phyloP scores from a whole-genome alignment of 2,888 invertebrate species.

The Yponomeuta sedellus region DNA sequence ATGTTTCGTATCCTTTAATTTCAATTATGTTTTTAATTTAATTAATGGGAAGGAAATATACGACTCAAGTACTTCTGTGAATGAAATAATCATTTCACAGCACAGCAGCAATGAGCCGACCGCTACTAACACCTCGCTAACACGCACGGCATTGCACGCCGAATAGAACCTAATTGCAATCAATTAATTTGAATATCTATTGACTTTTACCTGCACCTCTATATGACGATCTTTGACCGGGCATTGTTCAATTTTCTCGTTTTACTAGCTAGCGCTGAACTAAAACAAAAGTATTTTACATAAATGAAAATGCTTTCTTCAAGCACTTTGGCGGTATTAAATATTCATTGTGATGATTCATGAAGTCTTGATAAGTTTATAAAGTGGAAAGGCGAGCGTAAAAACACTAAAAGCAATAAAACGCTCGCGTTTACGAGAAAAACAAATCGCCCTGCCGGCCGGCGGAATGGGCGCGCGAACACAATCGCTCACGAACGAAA shows the following conservation, averaged over 20 bases:
- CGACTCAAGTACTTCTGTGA: not conserved
- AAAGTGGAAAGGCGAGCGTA: not conserved
- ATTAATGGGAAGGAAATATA: not conserved
- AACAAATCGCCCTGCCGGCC: conserved; percentile 40
- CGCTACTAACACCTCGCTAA: conserved; percentile 48
- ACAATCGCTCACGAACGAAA: conserved; percentile 51
- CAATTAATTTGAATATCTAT: conserved; percentile 12
- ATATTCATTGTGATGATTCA: not conserved
- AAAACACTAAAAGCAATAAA: conserved; percentile 21
- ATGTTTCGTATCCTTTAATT: too few species aligned
- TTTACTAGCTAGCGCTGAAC: not conserved
- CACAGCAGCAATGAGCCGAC: conserved; percentile 11
- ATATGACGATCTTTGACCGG: not conserved
- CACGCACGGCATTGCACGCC: conserved; percentile 57
- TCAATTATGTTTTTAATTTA: too few species aligned
- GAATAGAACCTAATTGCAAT: conserved; percentile 4
- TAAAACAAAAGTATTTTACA: not conserved
- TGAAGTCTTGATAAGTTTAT: conserved; percentile 1
- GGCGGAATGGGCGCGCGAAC: conserved; percentile 12
- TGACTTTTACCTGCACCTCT: conserved; percentile 2
- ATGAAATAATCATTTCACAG: not conserved
- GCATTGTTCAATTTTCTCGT: not conserved
- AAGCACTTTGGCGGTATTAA: not conserved
- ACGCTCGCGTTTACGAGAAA: conserved; percentile 37
- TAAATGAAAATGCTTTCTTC: not conserved